Conservation (phyloP, 2,113 vertebrate genomes). For the Lathamus discolor region DNA sequence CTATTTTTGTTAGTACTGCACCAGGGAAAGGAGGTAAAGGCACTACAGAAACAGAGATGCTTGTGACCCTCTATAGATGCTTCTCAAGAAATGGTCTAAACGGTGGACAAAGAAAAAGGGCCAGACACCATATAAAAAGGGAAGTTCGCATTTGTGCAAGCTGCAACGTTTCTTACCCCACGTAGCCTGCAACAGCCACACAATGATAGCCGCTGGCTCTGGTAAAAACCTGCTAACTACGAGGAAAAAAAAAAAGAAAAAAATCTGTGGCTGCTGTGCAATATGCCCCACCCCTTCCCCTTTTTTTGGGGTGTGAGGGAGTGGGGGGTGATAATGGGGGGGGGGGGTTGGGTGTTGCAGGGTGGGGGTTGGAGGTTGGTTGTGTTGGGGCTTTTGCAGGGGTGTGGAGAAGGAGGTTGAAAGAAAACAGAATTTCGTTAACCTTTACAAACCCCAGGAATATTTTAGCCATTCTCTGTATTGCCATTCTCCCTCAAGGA, state of each 20-base stretch:
- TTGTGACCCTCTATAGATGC: neutral
- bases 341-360: no score
- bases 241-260: neutral
- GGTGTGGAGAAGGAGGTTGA: neutral
- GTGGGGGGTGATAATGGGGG: no score
- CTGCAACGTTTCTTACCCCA: neutral
- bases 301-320: rapidly evolving
- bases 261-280: neutral
- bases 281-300: neutral
- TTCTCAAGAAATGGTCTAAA: neutral
- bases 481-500: neutral
- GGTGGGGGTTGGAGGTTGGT: neutral
- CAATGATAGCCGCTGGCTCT: neutral
- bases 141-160: neutral
- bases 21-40: neutral
- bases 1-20: neutral
- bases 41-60: neutral
- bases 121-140: neutral
- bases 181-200: neutral
- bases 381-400: neutral
- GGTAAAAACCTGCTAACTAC: neutral
- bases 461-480: rapidly evolving
- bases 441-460: neutral
- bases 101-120: neutral
- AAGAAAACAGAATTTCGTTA: neutral